These are phyloP conservation scores for Zosterops lateralis DNA, from an alignment of 2,113 vertebrate species.

Conservation along the genomic window DNA sequence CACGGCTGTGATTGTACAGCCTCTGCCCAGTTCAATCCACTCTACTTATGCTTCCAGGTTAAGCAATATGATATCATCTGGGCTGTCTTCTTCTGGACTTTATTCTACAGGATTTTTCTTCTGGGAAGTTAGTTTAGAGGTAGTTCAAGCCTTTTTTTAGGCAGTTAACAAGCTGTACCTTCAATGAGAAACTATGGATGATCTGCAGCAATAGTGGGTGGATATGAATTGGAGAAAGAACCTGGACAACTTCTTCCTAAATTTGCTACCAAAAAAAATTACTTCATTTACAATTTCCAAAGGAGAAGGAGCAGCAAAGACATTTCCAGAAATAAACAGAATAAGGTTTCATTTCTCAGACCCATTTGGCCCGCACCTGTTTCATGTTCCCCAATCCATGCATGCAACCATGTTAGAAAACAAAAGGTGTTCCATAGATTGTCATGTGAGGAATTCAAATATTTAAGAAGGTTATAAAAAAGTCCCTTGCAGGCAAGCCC, in stretches of 20 bases:
- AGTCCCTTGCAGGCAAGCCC: not conserved
- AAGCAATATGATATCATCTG: fast-evolving
- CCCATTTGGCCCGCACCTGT: not conserved
- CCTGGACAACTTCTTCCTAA: not conserved
- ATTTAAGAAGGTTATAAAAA: not conserved
- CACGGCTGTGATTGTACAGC: not conserved
- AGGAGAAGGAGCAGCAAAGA: not conserved
- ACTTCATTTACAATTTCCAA: not conserved
- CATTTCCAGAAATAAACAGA: not conserved
- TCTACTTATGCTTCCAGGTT: not conserved
- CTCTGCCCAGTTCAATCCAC: not conserved
- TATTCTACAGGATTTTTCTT: not conserved
- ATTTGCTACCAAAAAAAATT: not conserved
- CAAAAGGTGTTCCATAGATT: not conserved
- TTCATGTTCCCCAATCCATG: not conserved
- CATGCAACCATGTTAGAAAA: not conserved
- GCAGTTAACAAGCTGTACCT: not conserved
- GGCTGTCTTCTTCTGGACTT: not conserved
- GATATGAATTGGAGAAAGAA: not conserved
- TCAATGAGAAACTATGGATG: not conserved
- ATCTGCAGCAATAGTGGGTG: not conserved
- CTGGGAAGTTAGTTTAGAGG: not conserved
- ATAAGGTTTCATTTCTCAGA: not conserved
- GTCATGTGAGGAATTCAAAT: not conserved
- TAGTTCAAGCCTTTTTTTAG: not conserved